Conservation (phyloP, 2,888 invertebrate species). For the Eupelmus urozonus region DNA sequence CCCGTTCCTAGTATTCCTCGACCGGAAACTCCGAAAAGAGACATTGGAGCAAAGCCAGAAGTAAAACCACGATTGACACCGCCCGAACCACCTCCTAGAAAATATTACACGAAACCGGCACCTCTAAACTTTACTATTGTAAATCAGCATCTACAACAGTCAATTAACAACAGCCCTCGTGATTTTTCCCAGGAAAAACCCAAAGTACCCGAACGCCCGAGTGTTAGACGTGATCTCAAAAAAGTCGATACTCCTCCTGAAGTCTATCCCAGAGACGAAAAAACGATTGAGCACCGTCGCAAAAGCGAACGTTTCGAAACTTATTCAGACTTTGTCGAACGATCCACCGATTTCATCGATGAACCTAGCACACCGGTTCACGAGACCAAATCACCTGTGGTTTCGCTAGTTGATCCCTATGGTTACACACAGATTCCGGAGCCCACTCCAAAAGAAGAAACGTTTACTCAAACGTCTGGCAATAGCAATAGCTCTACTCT, state of each 20-base stretch:
- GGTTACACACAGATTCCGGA: slow-evolving; percentile 64
- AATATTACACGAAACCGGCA: slow-evolving; percentile 72
- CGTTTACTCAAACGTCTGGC: background rate
- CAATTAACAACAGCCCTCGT: slow-evolving; percentile 24
- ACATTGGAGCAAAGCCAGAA: slow-evolving; percentile 70
- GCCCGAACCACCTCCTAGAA: slow-evolving; percentile 78
- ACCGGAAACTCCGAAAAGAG: slow-evolving; percentile 36
- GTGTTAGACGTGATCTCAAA: slow-evolving; percentile 62
- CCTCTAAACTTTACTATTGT: slow-evolving; percentile 61
- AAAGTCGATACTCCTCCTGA: slow-evolving; percentile 47
- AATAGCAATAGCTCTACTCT: slow-evolving; percentile 4
- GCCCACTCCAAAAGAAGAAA: slow-evolving; percentile 17
- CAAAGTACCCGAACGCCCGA: slow-evolving; percentile 63
- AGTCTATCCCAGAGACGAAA: slow-evolving; percentile 40
- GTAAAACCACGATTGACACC: slow-evolving; percentile 75
- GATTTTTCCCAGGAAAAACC: slow-evolving; percentile 61
- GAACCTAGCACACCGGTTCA: slow-evolving; percentile 60
- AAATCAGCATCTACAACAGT: slow-evolving; percentile 10
- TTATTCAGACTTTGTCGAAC: slow-evolving; percentile 67
- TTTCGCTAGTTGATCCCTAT: slow-evolving; percentile 62
- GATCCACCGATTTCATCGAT: slow-evolving; percentile 69
- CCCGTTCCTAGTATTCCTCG: background rate
- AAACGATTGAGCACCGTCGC: slow-evolving; percentile 41
- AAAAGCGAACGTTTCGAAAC: slow-evolving; percentile 65
- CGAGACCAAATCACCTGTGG: slow-evolving; percentile 17